Percentiles rank a stretch among this genome's conserved stretches.
Conservation (phyloP, 2,113 vertebrate species). For the Pycnonotus jocosus region DNA sequence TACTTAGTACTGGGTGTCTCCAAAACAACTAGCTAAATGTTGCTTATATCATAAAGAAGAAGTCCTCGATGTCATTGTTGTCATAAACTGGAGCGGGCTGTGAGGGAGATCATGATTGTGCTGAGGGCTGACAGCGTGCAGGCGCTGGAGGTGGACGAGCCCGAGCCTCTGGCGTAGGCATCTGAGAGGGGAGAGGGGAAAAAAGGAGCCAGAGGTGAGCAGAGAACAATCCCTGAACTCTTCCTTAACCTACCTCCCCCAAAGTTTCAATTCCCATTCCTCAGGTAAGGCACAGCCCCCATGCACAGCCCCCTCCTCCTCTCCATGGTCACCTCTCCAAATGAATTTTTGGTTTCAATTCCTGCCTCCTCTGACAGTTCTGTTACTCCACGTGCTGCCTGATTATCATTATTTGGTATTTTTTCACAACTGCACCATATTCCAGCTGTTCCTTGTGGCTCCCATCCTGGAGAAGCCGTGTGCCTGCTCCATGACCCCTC, state of each 20-base stretch:
- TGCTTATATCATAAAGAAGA: constrained; percentile 79
- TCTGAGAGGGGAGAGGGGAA: constrained; percentile 68
- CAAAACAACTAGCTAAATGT: constrained; percentile 81
- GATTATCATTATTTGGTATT: neutral
- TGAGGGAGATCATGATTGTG: constrained; percentile 95
- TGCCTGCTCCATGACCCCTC: neutral
- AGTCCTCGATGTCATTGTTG: constrained; percentile 68
- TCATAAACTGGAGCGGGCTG: constrained; percentile 98
- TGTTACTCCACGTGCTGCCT: neutral
- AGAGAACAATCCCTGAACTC: neutral
- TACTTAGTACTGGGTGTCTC: constrained; percentile 78
- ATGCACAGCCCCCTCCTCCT: neutral
- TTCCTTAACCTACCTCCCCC: accelerated
- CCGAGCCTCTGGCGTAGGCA: constrained; percentile 80
- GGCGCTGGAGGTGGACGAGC: constrained; percentile 88
- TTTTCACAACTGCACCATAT: neutral
- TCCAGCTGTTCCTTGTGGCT: neutral
- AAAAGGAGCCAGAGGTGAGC: neutral
- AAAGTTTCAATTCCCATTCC: accelerated
- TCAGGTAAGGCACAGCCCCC: neutral
- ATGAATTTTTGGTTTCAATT: neutral
- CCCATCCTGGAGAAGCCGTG: accelerated
- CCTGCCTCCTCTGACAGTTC: neutral
- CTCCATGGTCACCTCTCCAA: accelerated
- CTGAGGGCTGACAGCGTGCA: constrained; percentile 94